phyloP scores from a whole-genome alignment of 92 coral and sea anemone species.

The Siderastrea radians region DNA sequence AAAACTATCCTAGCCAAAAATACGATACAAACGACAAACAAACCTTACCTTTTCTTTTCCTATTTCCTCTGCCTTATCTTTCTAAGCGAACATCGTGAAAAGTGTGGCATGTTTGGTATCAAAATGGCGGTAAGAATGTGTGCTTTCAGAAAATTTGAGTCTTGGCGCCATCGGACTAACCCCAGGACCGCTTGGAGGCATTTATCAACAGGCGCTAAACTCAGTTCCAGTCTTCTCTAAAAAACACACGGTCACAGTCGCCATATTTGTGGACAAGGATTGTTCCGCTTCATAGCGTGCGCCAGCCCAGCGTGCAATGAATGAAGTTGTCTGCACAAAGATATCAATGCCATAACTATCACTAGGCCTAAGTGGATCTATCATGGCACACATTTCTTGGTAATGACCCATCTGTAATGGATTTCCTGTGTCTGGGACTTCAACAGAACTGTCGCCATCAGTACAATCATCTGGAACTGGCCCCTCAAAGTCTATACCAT shows the following conservation, averaged over 20 bases:
- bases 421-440: conserved; percentile 29
- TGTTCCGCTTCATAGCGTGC: conserved; percentile 9
- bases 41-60: conserved; percentile 26
- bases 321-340: conserved; percentile 34
- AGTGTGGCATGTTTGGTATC: conserved; percentile 24
- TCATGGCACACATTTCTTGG: conserved; percentile 29
- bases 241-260: background rate
- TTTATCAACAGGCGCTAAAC: conserved; percentile 5
- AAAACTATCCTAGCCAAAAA: no score
- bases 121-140: conserved; percentile 35
- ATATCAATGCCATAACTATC: conserved; percentile 64
- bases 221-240: conserved; percentile 35
- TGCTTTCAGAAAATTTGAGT: conserved; percentile 14
- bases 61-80: conserved; percentile 18
- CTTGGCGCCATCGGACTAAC: conserved; percentile 30
- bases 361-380: conserved; percentile 59
- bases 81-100: conserved; percentile 7
- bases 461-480: conserved; percentile 50
- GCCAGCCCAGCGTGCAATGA: conserved; percentile 26
- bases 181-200: conserved; percentile 31
- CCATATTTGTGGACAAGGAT: conserved; percentile 5
- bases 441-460: conserved; percentile 34
- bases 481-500: conserved; percentile 66
- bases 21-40: background rate
- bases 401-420: conserved; percentile 43